Base-by-base conservation (phyloP, 2,797 vertebrate species). In the Melanotaenia nigrans region DNA sequence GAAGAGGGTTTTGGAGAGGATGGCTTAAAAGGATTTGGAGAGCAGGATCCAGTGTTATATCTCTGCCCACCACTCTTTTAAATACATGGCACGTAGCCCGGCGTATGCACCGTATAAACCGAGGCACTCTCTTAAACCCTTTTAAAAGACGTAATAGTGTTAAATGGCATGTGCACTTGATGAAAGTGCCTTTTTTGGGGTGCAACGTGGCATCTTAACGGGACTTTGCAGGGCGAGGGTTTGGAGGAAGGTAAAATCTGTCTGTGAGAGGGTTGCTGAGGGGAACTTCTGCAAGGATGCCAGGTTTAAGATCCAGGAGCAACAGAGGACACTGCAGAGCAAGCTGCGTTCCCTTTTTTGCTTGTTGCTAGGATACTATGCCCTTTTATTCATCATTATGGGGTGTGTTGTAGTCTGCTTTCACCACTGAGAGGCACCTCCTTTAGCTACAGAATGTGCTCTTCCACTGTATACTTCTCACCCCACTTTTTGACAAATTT, bases 341-440 rank as follows among this genome's bases (percentile, higher is more conserved):
- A 78, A 84, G 89, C 81, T 73, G 77, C 76, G 32, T 81, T 81
- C 79, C 75, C 65, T 79, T 74, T 72, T 47, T 65, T 60, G 59
- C 90, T 90, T 90, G 93, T 94, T 94, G 92, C 93, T 94, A 93
- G 93, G 92, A 87, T 91, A 93, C 92, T 30, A 54, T 76, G 68
- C 77, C 69, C 75, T 60, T 72, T 87, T 79, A 75, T 81, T 75
- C 75, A 67, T 68, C 68, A 77, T 91, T 89, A 86, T 88, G 83
- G 86, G 88, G 71, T 90, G 70, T 79, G 75, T 78, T 81, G 74
- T 68, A 75, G 61, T 5, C 14, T 16, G 11, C 73, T 56, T 81
- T 83, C 59, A 81, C 75, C 61, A 61, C 75, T 60, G 36, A 63
- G 55, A 58, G 59, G 54, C 77, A 38, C 55, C 65, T 82, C 74